Evolutionary conservation across 2,797 vertebrate genomes (phyloP), one percentile per base, ranked within the genome.

Genomic region (Acestrorhynchus altus): DNA sequence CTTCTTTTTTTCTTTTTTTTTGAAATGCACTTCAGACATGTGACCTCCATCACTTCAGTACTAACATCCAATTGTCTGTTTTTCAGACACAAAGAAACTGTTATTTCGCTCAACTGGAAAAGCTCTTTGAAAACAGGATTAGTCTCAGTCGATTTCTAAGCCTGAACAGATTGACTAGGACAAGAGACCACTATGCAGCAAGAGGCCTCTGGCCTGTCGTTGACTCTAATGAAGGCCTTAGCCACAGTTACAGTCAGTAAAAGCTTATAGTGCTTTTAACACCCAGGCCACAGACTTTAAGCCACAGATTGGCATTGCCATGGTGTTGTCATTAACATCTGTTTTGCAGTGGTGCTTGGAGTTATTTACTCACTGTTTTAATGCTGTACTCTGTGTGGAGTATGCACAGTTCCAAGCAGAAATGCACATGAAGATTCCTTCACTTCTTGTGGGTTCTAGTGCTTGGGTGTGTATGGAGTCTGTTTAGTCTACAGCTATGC

Each of bases 51-150:
- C 46, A 35, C 26, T 49, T 31, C 61, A 44, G 74, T 40, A 61
- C 61, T 31, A 22, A 66, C 5, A 54, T 80, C 83, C 83, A 86
- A 87, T 87, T 61, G 74, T 87, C 78, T 86, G 84, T 86, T 86
- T 86, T 85, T 85, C 88, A 90, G 89, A 92, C 92, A 93, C 91
- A 91, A 91, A 91, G 88, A 86, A 86, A 88, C 86, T 56, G 81
- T 74, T 68, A 51, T 66, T 69, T 69, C 57, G 4, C 39, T 74
- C 39, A 47, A 13, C 60, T 80, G 71, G 26, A 74, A 73, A 77
- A 80, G 47, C 69, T 28, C 78, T 81, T 83, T 88, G 85, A 87
- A 91, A 92, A 92, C 87, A 89, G 86, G 91, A 94, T 93, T 93
- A 94, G 84, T 90, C 89, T 90, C 90, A 88, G 89, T 85, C 67